A percentile compares a stretch with the other conserved stretches of the same genome.
These are phyloP conservation scores for Paralvinella palmiformis DNA, from an alignment of 1,140 invertebrate species.

Conservation along the genomic window DNA sequence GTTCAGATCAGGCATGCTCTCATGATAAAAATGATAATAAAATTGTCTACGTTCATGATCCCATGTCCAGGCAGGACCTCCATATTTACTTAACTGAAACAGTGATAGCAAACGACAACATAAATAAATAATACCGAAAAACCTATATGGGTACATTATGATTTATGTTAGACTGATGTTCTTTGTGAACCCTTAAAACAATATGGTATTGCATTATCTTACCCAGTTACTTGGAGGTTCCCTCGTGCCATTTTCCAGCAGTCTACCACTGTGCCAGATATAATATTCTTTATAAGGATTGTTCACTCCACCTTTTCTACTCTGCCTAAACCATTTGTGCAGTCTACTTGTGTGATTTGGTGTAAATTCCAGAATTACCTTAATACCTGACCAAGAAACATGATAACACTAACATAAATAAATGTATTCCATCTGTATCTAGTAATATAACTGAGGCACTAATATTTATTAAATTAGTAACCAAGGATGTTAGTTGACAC, in stretches of 20 bases:
- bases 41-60: constrained; percentile 60
- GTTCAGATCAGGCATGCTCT: constrained; percentile 68
- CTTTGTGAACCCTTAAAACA: too few species aligned
- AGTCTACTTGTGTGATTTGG: constrained; percentile 77
- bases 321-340: constrained; percentile 72
- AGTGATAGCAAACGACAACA: not conserved
- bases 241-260: constrained; percentile 35
- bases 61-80: constrained; percentile 64
- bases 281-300: constrained; percentile 61
- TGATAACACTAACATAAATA: not conserved
- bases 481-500: too few species aligned
- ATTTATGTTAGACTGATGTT: not conserved
- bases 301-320: constrained; percentile 50
- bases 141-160: not conserved
- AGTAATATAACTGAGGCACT: too few species aligned
- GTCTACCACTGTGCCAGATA: constrained; percentile 30
- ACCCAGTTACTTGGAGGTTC: constrained; percentile 71
- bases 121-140: not conserved
- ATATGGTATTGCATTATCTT: not conserved
- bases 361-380: constrained; percentile 66
- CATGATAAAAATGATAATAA: constrained; percentile 66
- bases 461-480: too few species aligned
- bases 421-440: too few species aligned
- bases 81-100: constrained; percentile 12
- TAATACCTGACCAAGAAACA: constrained; percentile 29